A percentile compares a stretch with the other conserved stretches of the same genome.
These are phyloP conservation scores for Clamator glandarius DNA, from an alignment of 2,797 vertebrate species.

Conservation along the genomic window DNA sequence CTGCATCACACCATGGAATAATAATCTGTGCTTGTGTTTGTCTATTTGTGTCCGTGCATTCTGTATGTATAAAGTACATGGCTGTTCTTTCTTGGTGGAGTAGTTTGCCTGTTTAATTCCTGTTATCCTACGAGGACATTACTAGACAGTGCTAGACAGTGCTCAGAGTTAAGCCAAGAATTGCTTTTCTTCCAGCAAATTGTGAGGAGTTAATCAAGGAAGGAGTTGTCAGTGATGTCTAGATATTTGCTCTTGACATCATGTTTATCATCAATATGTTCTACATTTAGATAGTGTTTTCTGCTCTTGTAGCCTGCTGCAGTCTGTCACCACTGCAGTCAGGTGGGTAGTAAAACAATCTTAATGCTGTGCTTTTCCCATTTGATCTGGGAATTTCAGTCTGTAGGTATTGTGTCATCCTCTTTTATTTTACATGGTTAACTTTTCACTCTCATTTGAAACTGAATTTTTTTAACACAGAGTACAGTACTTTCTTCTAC, in stretches of 20 bases:
- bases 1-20: neutral
- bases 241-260: neutral
- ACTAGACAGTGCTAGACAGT: neutral
- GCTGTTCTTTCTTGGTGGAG: neutral
- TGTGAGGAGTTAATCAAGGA: neutral
- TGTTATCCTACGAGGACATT: neutral
- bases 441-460: neutral
- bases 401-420: neutral
- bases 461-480: neutral
- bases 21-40: neutral
- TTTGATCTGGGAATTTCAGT: neutral
- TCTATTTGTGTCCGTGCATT: neutral
- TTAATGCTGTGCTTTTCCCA: neutral
- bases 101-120: neutral
- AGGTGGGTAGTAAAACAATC: neutral
- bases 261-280: neutral
- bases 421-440: neutral
- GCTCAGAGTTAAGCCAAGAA: neutral
- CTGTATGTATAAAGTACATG: neutral
- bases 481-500: neutral
- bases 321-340: neutral
- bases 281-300: neutral
- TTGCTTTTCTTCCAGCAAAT: neutral
- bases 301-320: neutral
- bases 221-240: neutral